These are phyloP conservation scores for Drosophila nasuta DNA, from an alignment of 1,140 invertebrate species.

Conservation along the genomic window DNA sequence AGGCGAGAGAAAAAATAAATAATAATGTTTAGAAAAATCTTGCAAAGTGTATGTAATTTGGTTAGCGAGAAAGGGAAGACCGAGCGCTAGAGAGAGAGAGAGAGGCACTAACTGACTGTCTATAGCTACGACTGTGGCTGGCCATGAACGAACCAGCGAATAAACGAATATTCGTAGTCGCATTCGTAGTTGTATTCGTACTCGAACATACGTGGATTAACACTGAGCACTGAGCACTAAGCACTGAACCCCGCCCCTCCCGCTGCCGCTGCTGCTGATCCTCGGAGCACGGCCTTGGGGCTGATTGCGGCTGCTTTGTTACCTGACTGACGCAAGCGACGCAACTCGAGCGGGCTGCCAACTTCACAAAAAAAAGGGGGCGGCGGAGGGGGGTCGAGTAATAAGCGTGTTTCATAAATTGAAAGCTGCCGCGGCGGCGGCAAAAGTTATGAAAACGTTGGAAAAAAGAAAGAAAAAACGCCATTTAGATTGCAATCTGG, in stretches of 20 bases:
- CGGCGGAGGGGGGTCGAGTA: slow-evolving; percentile 38
- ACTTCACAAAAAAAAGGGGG: background rate
- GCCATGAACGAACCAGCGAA: slow-evolving; percentile 44
- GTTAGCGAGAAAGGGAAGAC: slow-evolving; percentile 5
- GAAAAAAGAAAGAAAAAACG: slow-evolving; percentile 51
- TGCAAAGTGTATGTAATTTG: slow-evolving; percentile 74
- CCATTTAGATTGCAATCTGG: slow-evolving; percentile 79
- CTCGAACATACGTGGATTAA: slow-evolving; percentile 41
- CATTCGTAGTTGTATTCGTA: background rate
- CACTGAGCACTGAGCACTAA: slow-evolving; percentile 37
- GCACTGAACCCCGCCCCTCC: slow-evolving; percentile 32
- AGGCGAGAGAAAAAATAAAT: slow-evolving; percentile 45
- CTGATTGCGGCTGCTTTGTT: slow-evolving; percentile 68
- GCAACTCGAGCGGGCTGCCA: slow-evolving; percentile 59
- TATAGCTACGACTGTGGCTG: slow-evolving; percentile 6
- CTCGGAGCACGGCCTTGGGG: slow-evolving; percentile 59
- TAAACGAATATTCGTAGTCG: slow-evolving; percentile 11
- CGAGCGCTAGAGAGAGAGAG: too few relatives aligned
- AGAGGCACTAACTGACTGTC: too few relatives aligned
- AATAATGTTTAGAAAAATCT: slow-evolving; percentile 75
- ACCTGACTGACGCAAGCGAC: slow-evolving; percentile 64
- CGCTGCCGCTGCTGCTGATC: slow-evolving; percentile 6
- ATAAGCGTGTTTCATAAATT: slow-evolving; percentile 82
- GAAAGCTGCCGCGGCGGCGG: slow-evolving; percentile 67
- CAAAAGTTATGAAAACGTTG: slow-evolving; percentile 72